Conservation (phyloP, 2,797 vertebrate genomes). For the Melanogrammus aeglefinus region DNA sequence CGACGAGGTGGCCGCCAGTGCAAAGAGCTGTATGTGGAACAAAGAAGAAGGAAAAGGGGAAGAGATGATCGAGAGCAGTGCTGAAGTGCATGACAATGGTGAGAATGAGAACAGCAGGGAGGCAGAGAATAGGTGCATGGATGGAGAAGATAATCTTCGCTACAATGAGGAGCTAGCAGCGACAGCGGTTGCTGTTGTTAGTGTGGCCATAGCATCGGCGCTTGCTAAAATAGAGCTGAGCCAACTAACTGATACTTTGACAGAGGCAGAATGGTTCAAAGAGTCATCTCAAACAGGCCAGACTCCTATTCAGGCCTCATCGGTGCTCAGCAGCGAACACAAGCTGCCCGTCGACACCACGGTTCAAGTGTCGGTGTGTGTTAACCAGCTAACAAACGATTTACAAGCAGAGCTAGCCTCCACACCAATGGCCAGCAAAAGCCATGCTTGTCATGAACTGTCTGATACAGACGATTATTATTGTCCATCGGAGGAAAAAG, state of each 20-base stretch:
- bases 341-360: neutral
- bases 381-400: neutral
- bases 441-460: neutral
- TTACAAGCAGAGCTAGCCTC: neutral
- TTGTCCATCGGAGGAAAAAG: neutral
- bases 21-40: neutral
- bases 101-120: neutral
- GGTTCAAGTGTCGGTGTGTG: neutral
- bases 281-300: conserved; percentile 7
- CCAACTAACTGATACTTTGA: conserved; percentile 5
- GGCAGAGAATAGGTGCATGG: neutral
- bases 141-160: neutral
- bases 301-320: neutral
- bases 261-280: conserved; percentile 7
- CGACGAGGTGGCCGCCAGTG: neutral
- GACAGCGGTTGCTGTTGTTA: conserved; percentile 50
- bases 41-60: neutral
- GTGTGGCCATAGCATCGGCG: conserved; percentile 54
- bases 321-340: neutral
- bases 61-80: neutral
- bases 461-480: neutral
- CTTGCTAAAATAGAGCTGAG: conserved; percentile 41
- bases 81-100: neutral
- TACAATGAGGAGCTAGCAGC: conserved; percentile 28
- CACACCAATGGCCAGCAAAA: neutral